Conservation (phyloP, 2,113 vertebrate species). For the Hassar affinis region DNA sequence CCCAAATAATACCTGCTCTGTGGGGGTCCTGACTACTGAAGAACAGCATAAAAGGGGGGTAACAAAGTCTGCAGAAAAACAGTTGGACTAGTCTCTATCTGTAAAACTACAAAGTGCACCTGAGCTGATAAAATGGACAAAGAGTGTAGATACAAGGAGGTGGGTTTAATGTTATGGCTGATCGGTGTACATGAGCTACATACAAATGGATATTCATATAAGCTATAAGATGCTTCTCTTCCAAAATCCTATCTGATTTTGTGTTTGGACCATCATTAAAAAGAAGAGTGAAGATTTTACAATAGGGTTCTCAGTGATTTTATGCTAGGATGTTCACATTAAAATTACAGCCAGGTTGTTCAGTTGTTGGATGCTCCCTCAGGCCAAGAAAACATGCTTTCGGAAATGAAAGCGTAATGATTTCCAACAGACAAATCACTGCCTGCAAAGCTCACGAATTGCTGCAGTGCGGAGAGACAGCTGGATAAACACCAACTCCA, state of each 20-base stretch:
- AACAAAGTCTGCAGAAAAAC: too few species aligned
- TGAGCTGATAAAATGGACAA: too few species aligned
- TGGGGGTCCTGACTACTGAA: too few species aligned
- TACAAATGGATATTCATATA: too few species aligned
- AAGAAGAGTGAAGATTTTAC: background rate
- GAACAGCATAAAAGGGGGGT: too few species aligned
- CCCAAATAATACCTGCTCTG: too few species aligned
- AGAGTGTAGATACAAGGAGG: too few species aligned
- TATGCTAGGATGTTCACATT: background rate
- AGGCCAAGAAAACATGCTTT: background rate
- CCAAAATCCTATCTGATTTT: background rate
- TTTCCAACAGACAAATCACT: background rate
- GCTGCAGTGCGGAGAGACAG: too few species aligned
- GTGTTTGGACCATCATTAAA: background rate
- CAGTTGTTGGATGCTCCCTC: background rate
- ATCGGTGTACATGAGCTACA: too few species aligned
- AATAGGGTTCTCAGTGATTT: background rate
- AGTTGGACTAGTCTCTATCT: too few species aligned
- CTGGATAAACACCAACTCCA: background rate
- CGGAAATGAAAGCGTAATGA: background rate
- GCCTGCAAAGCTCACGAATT: background rate
- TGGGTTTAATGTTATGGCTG: too few species aligned
- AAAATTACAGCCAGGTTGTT: background rate
- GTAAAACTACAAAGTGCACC: too few species aligned
- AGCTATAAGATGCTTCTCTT: background rate